phyloP scores from a whole-genome alignment of 2,113 vertebrate species.

The Sigmodon hispidus region DNA sequence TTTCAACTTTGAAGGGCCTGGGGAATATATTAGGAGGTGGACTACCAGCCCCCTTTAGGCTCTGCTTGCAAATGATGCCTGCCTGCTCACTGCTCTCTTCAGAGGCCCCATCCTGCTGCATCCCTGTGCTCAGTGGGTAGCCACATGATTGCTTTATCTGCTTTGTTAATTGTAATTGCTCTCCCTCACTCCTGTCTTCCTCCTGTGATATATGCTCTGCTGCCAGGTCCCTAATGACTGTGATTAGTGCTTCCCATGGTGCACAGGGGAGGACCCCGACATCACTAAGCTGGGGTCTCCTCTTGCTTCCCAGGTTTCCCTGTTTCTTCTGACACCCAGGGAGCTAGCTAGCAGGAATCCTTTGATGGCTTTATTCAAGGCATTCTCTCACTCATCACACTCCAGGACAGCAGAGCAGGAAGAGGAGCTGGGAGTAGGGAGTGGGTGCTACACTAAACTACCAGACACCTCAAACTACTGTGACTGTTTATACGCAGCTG shows the following conservation, averaged over 20 bases:
- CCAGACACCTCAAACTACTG: neutral
- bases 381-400: conserved; percentile 47
- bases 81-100: neutral
- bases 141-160: conserved; percentile 77
- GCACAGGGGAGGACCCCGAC: conserved; percentile 44
- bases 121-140: conserved; percentile 42
- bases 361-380: conserved; percentile 54
- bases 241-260: conserved; percentile 75
- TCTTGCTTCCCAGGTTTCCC: conserved; percentile 41
- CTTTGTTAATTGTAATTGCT: conserved; percentile 80
- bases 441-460: too few species aligned
- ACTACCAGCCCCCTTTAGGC: neutral
- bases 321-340: neutral
- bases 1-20: neutral
- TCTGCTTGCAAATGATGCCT: neutral
- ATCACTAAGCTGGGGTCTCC: conserved; percentile 65
- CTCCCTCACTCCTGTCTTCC: conserved; percentile 53
- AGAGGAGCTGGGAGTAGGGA: neutral
- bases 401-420: neutral
- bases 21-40: neutral
- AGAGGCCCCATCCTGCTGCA: neutral
- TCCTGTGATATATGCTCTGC: conserved; percentile 63
- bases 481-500: neutral
- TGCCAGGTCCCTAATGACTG: conserved; percentile 67
- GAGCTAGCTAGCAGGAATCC: neutral